These are phyloP conservation scores for Cheilosia vernalis DNA, from an alignment of 2,888 invertebrate genomes.

Conservation along the genomic window DNA sequence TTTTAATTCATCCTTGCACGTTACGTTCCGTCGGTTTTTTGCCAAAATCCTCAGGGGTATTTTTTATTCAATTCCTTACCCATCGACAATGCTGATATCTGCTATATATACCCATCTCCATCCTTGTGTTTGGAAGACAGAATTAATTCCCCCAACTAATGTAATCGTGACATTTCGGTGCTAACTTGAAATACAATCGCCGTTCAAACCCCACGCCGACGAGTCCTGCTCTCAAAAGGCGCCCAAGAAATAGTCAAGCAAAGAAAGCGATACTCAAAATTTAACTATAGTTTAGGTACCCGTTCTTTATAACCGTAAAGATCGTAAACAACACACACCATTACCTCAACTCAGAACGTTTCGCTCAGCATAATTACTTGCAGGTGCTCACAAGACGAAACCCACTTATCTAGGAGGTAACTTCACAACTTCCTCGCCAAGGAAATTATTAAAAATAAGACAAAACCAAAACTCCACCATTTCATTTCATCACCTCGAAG, in stretches of 20 bases:
- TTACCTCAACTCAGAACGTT: constrained; percentile 48
- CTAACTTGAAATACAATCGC: constrained; percentile 30
- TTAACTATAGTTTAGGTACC: constrained; percentile 11
- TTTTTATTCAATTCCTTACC: no score
- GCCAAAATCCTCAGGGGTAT: no score
- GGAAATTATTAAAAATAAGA: constrained; percentile 19
- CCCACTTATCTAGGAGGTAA: constrained; percentile 2
- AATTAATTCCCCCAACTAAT: no score
- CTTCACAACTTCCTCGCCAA: constrained; percentile 25
- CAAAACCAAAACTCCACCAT: constrained; percentile 7
- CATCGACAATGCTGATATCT: no score
- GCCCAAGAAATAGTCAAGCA: background rate
- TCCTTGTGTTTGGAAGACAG: no score
- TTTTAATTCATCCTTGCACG: no score
- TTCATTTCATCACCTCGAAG: constrained; percentile 41
- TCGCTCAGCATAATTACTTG: constrained; percentile 50
- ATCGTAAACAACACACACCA: constrained; percentile 50
- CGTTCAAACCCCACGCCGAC: background rate
- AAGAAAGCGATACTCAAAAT: background rate
- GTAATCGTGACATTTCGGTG: background rate
- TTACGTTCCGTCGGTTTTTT: no score
- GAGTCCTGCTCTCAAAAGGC: background rate
- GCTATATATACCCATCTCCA: no score
- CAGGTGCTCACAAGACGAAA: constrained; percentile 32
- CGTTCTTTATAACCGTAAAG: constrained; percentile 12